phyloP scores from a whole-genome alignment of 1,140 invertebrate species.

The Helicoverpa zea region DNA sequence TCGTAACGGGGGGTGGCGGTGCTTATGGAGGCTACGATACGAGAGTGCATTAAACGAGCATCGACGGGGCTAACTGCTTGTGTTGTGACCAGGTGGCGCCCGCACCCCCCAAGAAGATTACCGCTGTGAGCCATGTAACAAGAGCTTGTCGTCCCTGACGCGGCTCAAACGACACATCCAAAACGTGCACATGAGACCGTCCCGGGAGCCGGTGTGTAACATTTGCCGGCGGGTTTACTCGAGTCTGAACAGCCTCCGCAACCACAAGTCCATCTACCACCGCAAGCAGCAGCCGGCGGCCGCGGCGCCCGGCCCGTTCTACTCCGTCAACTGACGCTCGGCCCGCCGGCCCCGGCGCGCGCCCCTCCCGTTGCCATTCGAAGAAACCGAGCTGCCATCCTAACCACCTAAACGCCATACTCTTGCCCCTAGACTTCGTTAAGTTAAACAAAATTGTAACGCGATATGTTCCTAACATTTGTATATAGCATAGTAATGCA shows the following conservation, averaged over 20 bases:
- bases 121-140: conserved; percentile 95
- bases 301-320: conserved; percentile 80
- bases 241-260: conserved; percentile 94
- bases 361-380: conserved; percentile 76
- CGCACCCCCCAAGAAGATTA: conserved; percentile 91
- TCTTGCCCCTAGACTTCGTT: conserved; percentile 84
- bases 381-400: conserved; percentile 81
- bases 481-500: conserved; percentile 86
- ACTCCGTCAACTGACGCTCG: conserved; percentile 85
- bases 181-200: conserved; percentile 95
- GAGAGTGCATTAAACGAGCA: conserved; percentile 86
- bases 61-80: conserved; percentile 85
- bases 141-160: conserved; percentile 93
- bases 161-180: conserved; percentile 95
- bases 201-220: conserved; percentile 94
- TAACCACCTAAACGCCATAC: conserved; percentile 83
- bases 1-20: conserved; percentile 84
- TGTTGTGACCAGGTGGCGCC: conserved; percentile 86
- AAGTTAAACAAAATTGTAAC: conserved; percentile 78
- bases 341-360: conserved; percentile 60
- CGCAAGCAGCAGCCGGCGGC: conserved; percentile 88
- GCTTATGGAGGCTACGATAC: conserved; percentile 83
- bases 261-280: conserved; percentile 96
- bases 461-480: conserved; percentile 86
- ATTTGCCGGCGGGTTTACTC: conserved; percentile 96